Conservation (phyloP, 2,888 invertebrate genomes). For the Eupelmus urozonus region DNA sequence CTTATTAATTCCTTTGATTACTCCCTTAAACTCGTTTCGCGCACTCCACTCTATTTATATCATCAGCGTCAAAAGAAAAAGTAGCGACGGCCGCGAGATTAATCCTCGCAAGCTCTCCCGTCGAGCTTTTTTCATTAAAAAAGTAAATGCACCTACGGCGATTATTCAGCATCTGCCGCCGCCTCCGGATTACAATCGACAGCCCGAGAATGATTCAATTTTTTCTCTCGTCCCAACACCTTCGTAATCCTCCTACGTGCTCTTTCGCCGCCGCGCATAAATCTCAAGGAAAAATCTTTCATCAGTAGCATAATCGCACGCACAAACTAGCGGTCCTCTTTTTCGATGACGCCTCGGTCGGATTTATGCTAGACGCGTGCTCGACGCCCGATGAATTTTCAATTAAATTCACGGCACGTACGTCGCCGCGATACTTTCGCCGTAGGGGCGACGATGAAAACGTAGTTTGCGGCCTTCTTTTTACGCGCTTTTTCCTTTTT, state of each 20-base stretch:
- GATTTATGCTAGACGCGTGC: conserved; percentile 11
- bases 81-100: no score
- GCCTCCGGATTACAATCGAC: neutral
- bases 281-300: neutral
- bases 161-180: no score
- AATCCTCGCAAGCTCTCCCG: no score
- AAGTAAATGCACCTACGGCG: no score
- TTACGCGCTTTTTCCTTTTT: neutral
- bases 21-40: no score
- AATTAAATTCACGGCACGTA: conserved; percentile 53
- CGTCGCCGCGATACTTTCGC: conserved; percentile 15
- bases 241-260: no score
- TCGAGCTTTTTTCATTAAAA: no score
- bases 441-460: neutral
- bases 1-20: no score
- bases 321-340: neutral
- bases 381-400: conserved; percentile 39
- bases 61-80: no score
- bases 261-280: neutral
- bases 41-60: no score
- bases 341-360: neutral
- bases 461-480: neutral
- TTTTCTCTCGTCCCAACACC: no score
- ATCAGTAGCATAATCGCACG: neutral
- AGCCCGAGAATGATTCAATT: no score